Percentiles rank a stretch among this genome's conserved stretches.
phyloP scores from a whole-genome alignment of 2,113 vertebrate genomes.

The Phaethon lepturus region DNA sequence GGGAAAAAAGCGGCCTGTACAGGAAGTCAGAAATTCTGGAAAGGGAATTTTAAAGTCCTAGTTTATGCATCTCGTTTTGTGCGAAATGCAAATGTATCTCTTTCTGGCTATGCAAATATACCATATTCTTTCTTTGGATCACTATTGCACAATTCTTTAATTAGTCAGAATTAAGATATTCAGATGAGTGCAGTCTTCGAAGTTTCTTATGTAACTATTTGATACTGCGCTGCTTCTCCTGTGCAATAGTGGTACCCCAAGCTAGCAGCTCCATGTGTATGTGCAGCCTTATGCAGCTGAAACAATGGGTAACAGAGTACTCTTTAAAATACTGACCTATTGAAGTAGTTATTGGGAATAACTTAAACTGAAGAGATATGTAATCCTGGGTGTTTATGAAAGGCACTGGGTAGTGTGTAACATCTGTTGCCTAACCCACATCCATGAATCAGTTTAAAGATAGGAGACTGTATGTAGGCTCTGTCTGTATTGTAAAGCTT shows the following conservation, averaged over 20 bases:
- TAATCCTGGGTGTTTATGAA: neutral
- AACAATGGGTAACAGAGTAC: neutral
- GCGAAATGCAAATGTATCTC: neutral
- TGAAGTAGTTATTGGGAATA: neutral
- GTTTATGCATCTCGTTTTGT: neutral
- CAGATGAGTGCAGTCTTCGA: neutral
- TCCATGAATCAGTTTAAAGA: neutral
- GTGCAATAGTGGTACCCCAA: neutral
- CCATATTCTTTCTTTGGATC: neutral
- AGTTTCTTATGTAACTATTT: neutral
- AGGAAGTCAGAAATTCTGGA: neutral
- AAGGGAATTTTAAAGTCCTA: neutral
- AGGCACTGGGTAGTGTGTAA: neutral
- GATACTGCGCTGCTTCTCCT: neutral
- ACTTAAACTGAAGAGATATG: neutral
- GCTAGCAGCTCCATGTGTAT: neutral
- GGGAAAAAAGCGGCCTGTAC: neutral
- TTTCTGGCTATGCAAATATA: neutral
- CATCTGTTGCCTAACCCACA: neutral
- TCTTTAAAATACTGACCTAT: neutral
- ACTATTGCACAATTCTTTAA: neutral
- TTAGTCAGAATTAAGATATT: neutral
- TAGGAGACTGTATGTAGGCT: no score
- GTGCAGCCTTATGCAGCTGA: neutral
- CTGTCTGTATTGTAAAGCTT: neutral